Base-by-base conservation (phyloP, 2,888 invertebrate species). In the Acanthococcus lagerstroemiae region DNA sequence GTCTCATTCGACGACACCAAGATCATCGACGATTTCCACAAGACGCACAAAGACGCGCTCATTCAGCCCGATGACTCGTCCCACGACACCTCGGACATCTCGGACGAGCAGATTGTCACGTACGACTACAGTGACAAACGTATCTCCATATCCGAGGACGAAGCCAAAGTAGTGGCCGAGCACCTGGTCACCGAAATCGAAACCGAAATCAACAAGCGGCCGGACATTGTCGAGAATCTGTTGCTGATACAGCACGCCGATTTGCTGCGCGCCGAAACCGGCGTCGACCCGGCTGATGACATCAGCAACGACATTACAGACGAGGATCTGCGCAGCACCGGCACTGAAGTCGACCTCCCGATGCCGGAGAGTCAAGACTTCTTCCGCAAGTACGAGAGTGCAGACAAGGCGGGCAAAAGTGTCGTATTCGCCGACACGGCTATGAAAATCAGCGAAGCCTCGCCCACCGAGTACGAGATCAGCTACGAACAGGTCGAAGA, bases 311-410 rank as follows among this genome's bases (percentile, higher is more conserved):
- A 81, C 75, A 80, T 78, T 65, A 82, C 81, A 15, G 81, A 82
- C 71, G 86, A 86, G 79, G 86, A 86, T 73, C 80, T 86, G 70
- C 81, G 82, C 72, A 85, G 84, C 73, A 86, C 85, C 73, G 85
- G 85, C 65, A 81, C 81, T 68, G 85, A 84, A 73, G 81, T 82
- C 69, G 85, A 84, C 24, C 17, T 60, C 2, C 46, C 48, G 21
- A 37, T 26, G 19, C 50, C 60, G 4, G 50, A 63, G 27, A 22
- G 54, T 17, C 27, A 25, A 1, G 63, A 63, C 4, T 50, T 30
- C 27, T 24, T 9, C 22, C 21, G 44, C 17, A 37, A 15, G 15
- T 21, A 52, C 1, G 52, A 52, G 2, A n/a, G n/a, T n/a, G n/a
- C n/a, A n/a, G n/a, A n/a, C n/a, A n/a, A n/a, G n/a, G n/a, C n/a